A percentile compares a stretch with the other conserved stretches of the same genome.
phyloP scores from a whole-genome alignment of 1,140 invertebrate species.

The Aradophagus sp. region DNA sequence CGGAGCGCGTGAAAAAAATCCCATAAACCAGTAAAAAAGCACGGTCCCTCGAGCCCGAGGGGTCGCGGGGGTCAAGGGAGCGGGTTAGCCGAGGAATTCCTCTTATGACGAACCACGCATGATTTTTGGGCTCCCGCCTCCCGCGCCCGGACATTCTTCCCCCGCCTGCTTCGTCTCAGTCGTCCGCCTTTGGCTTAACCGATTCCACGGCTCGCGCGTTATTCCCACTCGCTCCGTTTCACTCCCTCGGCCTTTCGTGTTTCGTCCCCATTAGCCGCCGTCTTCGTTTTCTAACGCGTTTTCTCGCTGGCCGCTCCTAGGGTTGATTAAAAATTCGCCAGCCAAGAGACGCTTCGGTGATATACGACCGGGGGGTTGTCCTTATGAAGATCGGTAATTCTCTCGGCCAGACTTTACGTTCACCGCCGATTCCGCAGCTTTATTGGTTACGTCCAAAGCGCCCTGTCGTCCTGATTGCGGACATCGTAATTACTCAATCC shows the following conservation, averaged over 20 bases:
- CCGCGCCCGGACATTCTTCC: conserved; percentile 49
- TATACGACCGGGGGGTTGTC: conserved; percentile 52
- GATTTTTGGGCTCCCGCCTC: conserved; percentile 67
- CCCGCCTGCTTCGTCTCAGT: conserved; percentile 23
- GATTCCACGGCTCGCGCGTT: conserved; percentile 28
- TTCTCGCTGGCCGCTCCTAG: conserved; percentile 30
- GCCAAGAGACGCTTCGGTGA: conserved; percentile 49
- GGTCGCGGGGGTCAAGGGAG: conserved; percentile 48
- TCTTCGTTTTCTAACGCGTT: conserved; percentile 41
- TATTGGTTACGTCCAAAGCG: conserved; percentile 45
- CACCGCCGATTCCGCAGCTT: conserved; percentile 45
- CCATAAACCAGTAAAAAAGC: conserved; percentile 75
- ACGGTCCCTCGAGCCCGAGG: conserved; percentile 62
- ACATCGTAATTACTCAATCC: conserved; percentile 55
- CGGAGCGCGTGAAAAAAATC: conserved; percentile 74
- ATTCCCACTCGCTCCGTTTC: conserved; percentile 37
- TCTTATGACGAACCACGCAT: conserved; percentile 74
- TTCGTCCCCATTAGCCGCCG: conserved; percentile 43
- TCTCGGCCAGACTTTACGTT: conserved; percentile 41
- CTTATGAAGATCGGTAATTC: conserved; percentile 51
- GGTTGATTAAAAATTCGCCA: conserved; percentile 59
- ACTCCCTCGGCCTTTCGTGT: conserved; percentile 36
- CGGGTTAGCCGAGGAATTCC: conserved; percentile 68
- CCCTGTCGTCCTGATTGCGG: conserved; percentile 57
- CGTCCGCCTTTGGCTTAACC: conserved; percentile 9